Percentiles rank a stretch among this genome's conserved stretches.
These are phyloP conservation scores for Climacteris rufus DNA, from an alignment of 2,113 vertebrate species.

Conservation along the genomic window DNA sequence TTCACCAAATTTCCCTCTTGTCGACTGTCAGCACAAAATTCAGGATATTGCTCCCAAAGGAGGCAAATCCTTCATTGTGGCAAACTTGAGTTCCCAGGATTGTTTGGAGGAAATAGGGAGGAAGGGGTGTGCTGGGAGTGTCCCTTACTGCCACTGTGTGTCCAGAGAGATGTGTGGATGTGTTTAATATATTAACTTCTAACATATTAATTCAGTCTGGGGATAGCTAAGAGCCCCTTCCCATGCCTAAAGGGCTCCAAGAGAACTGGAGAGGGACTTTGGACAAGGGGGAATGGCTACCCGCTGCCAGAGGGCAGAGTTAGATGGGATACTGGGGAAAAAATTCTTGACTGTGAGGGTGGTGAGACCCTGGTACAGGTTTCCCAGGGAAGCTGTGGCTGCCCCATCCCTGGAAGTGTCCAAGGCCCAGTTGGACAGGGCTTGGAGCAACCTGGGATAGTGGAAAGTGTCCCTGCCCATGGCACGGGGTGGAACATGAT, in stretches of 20 bases:
- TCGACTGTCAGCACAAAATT: neutral
- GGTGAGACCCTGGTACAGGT: neutral
- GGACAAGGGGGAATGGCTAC: neutral
- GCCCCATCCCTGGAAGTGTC: neutral
- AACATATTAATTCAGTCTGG: neutral
- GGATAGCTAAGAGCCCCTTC: accelerated
- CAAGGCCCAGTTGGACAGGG: neutral
- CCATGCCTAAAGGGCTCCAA: neutral
- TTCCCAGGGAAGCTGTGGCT: neutral
- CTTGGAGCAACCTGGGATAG: accelerated
- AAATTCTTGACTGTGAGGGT: accelerated
- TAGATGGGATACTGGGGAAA: neutral
- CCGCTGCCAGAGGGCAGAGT: neutral
- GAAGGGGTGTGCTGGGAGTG: neutral
- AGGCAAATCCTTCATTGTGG: neutral
- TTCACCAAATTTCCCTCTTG: neutral
- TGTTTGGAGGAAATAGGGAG: neutral
- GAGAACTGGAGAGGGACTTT: neutral
- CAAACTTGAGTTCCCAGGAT: neutral
- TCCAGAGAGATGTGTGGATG: neutral
- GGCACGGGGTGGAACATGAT: too few species aligned
- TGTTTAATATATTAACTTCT: neutral
- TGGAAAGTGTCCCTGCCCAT: neutral
- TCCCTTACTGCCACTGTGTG: neutral
- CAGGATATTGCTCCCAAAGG: neutral